Conservation (phyloP, 2,797 vertebrate genomes). For the Diglossa cyanea region DNA sequence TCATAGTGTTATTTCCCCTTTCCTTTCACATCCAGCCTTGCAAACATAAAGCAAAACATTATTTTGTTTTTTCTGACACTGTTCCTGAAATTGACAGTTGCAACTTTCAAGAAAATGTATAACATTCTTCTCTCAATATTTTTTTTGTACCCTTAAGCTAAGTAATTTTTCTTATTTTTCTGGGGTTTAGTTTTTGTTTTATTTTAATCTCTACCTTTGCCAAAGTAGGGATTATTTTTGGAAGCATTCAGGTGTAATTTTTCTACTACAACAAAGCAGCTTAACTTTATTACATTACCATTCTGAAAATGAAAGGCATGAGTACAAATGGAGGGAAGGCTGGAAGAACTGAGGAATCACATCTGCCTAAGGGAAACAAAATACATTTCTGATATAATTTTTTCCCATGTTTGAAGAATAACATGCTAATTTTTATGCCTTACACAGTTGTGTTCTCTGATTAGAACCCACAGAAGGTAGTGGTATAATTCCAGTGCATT, state of each 20-base stretch:
- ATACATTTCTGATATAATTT: neutral
- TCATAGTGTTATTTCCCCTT: neutral
- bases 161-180: neutral
- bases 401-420: neutral
- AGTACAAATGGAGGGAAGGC: neutral
- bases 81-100: neutral
- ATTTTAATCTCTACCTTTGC: neutral
- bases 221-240: neutral
- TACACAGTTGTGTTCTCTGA: neutral
- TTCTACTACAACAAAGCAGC: neutral
- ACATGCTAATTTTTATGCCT: neutral
- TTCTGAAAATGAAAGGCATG: neutral
- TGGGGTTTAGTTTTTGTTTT: neutral
- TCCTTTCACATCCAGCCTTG: neutral
- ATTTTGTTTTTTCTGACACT: neutral
- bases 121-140: neutral
- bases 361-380: neutral
- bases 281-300: neutral
- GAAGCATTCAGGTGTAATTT: neutral
- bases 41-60: neutral
- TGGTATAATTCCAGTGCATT: neutral
- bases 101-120: neutral
- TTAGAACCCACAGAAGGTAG: neutral
- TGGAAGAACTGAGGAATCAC: accelerated
- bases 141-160: neutral